phyloP scores from a whole-genome alignment of 2,888 invertebrate genomes.

The Acrocyrtus sp. region DNA sequence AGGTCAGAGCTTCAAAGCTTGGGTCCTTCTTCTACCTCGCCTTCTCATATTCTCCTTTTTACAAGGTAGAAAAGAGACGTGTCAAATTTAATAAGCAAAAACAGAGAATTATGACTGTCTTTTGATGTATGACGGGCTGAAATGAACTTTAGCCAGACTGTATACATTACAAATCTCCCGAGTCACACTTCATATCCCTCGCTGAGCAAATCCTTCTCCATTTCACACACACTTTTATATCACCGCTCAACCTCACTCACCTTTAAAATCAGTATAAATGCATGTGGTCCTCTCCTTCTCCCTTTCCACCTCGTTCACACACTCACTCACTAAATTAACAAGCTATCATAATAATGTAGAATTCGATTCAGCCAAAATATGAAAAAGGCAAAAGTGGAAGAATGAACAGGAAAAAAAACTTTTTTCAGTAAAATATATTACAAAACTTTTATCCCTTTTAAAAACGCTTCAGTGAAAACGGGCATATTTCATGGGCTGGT shows the following conservation, averaged over 20 bases:
- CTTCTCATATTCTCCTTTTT: too few species aligned
- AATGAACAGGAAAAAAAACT: too few species aligned
- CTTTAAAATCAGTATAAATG: constrained; percentile 5
- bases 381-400: too few species aligned
- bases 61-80: too few species aligned
- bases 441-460: too few species aligned
- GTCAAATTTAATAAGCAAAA: constrained; percentile 58
- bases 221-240: neutral
- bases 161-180: constrained; percentile 40
- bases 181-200: neutral
- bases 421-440: too few species aligned
- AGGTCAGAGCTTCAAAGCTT: neutral
- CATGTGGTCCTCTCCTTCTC: constrained; percentile 25
- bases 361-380: constrained; percentile 39
- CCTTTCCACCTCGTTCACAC: too few species aligned
- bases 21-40: neutral
- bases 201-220: neutral
- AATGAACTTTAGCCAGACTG: constrained; percentile 47
- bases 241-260: neutral
- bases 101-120: constrained; percentile 41
- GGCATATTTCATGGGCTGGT: too few species aligned
- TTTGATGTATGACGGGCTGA: constrained; percentile 50
- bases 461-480: too few species aligned
- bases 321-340: constrained; percentile 43
- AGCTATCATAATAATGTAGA: constrained; percentile 42